Evolutionary conservation across 2,888 invertebrate genomes (phyloP).

Genomic region (Dendrolimus houi): DNA sequence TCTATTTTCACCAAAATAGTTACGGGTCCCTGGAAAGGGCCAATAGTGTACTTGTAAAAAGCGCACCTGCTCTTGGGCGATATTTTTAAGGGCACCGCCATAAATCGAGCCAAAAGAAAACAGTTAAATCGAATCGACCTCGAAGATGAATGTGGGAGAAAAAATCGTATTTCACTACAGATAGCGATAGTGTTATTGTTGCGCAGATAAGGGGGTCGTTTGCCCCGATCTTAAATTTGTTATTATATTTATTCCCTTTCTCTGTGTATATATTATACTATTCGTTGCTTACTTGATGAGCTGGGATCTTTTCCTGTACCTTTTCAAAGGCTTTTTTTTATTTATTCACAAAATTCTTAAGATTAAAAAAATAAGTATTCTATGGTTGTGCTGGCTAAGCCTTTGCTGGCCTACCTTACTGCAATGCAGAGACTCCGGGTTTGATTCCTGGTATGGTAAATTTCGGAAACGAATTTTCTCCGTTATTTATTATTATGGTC

Average conservation of each 20-base stretch:
- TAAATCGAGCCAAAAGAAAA: conserved; percentile 62
- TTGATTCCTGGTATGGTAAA: no score
- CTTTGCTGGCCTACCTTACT: no score
- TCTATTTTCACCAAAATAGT: background rate
- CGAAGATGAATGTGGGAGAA: conserved; percentile 53
- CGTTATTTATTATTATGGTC: no score
- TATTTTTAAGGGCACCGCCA: conserved; percentile 28
- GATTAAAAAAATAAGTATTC: no score
- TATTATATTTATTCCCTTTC: background rate
- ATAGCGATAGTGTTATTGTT: conserved; percentile 14
- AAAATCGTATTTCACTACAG: conserved; percentile 44
- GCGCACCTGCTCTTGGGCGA: background rate
- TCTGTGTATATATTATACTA: background rate
- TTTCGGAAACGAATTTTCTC: no score
- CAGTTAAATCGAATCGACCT: conserved; percentile 63
- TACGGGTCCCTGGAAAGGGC: background rate
- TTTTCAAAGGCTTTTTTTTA: no score
- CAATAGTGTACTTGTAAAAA: background rate
- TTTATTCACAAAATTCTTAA: no score
- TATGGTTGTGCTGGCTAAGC: no score
- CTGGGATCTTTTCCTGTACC: background rate
- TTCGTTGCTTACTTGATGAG: background rate
- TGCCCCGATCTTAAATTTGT: background rate
- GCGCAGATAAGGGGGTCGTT: conserved; percentile 18
- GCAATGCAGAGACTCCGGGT: no score